Percentiles rank a stretch among this genome's conserved stretches.
phyloP scores from a whole-genome alignment of 2,113 vertebrate species.

The Anas platyrhynchos region DNA sequence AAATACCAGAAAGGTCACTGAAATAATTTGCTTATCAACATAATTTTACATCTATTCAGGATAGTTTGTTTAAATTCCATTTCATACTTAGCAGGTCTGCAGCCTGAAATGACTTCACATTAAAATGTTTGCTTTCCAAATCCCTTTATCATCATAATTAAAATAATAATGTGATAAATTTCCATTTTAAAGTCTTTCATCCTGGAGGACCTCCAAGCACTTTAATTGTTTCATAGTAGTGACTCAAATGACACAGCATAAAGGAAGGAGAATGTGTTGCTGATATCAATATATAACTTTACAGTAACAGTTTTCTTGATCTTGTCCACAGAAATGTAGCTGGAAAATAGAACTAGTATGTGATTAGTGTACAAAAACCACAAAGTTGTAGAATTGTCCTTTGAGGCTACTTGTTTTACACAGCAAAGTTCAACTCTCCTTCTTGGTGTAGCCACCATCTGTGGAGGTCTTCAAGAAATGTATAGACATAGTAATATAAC shows the following conservation, averaged over 20 bases:
- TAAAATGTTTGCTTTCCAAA: conserved; percentile 18
- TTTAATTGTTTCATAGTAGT: background rate
- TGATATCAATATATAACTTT: background rate
- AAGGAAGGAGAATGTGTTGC: background rate
- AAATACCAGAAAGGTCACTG: background rate
- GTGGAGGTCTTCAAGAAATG: no score
- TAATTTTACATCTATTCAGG: background rate
- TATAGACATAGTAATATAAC: no score
- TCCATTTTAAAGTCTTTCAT: background rate
- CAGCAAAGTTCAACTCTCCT: background rate
- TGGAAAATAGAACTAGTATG: background rate
- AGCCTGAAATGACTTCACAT: background rate
- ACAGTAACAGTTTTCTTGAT: background rate
- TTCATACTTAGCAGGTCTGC: background rate
- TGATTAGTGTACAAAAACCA: background rate
- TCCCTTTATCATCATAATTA: background rate
- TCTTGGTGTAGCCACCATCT: background rate
- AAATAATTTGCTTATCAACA: background rate
- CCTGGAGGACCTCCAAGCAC: background rate
- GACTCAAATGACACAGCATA: background rate
- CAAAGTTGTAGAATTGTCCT: background rate
- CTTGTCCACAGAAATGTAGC: background rate
- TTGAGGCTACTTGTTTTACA: background rate
- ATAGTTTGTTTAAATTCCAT: background rate
- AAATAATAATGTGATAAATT: background rate